Percentiles rank a stretch among this genome's conserved stretches.
phyloP scores from a whole-genome alignment of 1,140 invertebrate genomes.

The Trachelipus rathkii region DNA sequence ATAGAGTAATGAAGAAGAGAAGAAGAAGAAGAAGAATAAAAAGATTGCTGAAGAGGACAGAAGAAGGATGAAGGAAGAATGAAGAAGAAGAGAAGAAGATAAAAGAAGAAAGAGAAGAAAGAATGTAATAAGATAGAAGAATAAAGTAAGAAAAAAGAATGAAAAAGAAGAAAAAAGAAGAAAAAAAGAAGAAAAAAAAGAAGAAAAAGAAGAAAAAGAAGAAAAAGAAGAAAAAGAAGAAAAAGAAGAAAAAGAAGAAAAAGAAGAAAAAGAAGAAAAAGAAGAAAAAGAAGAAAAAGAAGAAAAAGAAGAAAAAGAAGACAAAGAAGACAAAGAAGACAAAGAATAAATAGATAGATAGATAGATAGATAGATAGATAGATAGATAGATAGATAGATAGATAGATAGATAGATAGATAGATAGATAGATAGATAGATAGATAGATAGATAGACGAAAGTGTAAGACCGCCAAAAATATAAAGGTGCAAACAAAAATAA shows the following conservation, averaged over 20 bases:
- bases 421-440: neutral
- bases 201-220: neutral
- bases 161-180: neutral
- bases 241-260: neutral
- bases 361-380: neutral
- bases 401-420: neutral
- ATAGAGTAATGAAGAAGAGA: neutral
- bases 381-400: neutral
- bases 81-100: neutral
- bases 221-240: slow-evolving; percentile 4
- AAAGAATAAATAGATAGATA: neutral
- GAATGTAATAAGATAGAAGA: neutral
- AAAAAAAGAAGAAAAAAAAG: neutral
- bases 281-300: neutral
- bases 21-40: neutral
- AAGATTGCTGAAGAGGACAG: slow-evolving; percentile 1
- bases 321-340: neutral
- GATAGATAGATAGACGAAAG: neutral
- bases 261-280: neutral
- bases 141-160: neutral
- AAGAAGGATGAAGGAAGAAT: neutral
- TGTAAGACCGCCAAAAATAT: no score
- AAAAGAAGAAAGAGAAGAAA: neutral
- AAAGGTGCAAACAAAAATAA: no score
- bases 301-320: neutral